Percentiles rank a stretch among this genome's conserved stretches.
Evolutionary conservation across 2,888 invertebrate species (phyloP).

Genomic region (Conus canariensis): DNA sequence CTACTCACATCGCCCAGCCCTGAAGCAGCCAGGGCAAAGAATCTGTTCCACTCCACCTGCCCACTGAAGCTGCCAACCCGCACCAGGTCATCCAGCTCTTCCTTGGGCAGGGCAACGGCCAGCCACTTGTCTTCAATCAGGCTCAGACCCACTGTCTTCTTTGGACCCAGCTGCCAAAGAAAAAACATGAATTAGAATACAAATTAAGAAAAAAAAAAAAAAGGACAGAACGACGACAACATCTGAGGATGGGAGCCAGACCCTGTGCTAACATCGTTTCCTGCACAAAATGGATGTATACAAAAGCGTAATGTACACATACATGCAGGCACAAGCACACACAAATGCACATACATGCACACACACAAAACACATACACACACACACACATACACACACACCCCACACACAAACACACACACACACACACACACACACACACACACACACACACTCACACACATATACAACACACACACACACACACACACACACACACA

Average conservation of each 20-base stretch:
- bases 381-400: no score
- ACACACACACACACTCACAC: no score
- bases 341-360: no score
- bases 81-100: conserved; percentile 85
- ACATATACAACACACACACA: no score
- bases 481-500: no score
- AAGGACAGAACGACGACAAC: neutral
- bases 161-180: conserved; percentile 73
- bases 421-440: no score
- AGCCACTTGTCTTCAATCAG: conserved; percentile 78
- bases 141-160: conserved; percentile 70
- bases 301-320: no score
- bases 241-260: no score
- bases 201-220: neutral
- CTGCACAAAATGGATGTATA: no score
- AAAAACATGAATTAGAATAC: neutral
- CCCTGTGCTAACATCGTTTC: neutral
- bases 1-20: conserved; percentile 74
- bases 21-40: conserved; percentile 85
- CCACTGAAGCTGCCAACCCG: conserved; percentile 86
- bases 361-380: no score
- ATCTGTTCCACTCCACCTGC: conserved; percentile 86
- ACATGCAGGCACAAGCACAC: no score
- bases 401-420: no score
- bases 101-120: conserved; percentile 79